These are phyloP conservation scores for Numenius phaeopus DNA, from an alignment of 2,797 vertebrate species.

Conservation along the genomic window DNA sequence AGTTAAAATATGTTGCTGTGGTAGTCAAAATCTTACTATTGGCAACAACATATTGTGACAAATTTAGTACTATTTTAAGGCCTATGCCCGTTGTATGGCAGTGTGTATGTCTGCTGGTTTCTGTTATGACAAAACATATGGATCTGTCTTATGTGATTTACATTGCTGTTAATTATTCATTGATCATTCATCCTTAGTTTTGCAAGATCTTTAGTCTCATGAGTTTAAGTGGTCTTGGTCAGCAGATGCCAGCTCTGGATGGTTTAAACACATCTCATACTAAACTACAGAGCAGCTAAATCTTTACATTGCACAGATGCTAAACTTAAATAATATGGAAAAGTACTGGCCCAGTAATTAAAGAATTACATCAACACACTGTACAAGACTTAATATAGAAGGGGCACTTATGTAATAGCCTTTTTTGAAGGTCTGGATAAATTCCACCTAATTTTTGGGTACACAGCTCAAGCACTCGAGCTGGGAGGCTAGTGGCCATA, in stretches of 20 bases:
- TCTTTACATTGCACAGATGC: not conserved
- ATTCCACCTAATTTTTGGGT: not conserved
- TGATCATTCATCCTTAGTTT: not conserved
- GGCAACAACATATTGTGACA: not conserved
- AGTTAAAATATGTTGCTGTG: not conserved
- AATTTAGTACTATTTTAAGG: not conserved
- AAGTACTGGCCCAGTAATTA: not conserved
- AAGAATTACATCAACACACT: not conserved
- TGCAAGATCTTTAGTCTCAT: not conserved
- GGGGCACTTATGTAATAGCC: not conserved
- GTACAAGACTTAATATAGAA: not conserved
- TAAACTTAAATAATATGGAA: not conserved
- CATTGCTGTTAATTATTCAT: not conserved
- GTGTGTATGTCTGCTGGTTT: not conserved
- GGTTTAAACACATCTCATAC: not conserved
- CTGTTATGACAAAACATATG: not conserved
- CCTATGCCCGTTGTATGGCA: fast-evolving
- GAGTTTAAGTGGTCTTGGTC: not conserved
- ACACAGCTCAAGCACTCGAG: not conserved
- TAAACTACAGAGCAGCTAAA: not conserved
- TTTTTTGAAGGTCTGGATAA: not conserved
- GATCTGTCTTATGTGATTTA: not conserved
- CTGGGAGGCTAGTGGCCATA: not conserved
- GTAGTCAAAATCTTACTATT: not conserved
- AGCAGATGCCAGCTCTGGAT: not conserved